These are phyloP conservation scores for Porites evermanni DNA, from an alignment of 92 coral and sea anemone species.

Conservation along the genomic window DNA sequence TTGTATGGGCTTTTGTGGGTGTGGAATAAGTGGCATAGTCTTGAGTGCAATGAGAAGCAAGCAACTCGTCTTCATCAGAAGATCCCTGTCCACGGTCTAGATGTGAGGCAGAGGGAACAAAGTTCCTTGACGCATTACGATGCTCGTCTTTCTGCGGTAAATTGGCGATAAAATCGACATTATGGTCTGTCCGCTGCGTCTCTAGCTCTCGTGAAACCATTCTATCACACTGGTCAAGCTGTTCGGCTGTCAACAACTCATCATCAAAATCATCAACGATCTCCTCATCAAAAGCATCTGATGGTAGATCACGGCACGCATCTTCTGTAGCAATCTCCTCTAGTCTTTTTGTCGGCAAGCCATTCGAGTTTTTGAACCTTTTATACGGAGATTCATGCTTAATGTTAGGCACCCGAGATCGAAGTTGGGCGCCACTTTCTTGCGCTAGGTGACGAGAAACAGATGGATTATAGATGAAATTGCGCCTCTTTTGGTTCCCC, in stretches of 20 bases:
- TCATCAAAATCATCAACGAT: conserved; percentile 77
- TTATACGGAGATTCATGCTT: conserved; percentile 56
- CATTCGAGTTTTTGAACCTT: conserved; percentile 65
- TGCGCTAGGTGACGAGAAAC: conserved; percentile 9
- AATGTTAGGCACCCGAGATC: background rate
- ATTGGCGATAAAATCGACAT: background rate
- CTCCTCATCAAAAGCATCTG: conserved; percentile 83
- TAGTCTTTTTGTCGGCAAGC: conserved; percentile 14
- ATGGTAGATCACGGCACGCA: conserved; percentile 74
- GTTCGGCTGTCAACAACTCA: conserved; percentile 79
- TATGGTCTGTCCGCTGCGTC: conserved; percentile 6
- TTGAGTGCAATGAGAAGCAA: conserved; percentile 13
- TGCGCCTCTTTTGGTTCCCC: conserved; percentile 69
- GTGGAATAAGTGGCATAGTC: background rate
- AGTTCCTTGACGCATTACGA: background rate
- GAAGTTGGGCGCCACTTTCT: background rate
- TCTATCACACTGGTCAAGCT: conserved; percentile 74
- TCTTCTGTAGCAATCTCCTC: conserved; percentile 73
- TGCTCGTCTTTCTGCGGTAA: conserved; percentile 5
- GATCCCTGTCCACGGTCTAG: background rate
- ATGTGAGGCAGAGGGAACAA: background rate
- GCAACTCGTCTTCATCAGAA: conserved; percentile 10
- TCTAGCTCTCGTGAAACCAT: conserved; percentile 59
- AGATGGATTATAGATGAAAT: conserved; percentile 75
- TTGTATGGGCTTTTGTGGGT: background rate